Evolutionary conservation across 2,797 vertebrate genomes (phyloP).

Genomic region (Lacerta viridis): DNA sequence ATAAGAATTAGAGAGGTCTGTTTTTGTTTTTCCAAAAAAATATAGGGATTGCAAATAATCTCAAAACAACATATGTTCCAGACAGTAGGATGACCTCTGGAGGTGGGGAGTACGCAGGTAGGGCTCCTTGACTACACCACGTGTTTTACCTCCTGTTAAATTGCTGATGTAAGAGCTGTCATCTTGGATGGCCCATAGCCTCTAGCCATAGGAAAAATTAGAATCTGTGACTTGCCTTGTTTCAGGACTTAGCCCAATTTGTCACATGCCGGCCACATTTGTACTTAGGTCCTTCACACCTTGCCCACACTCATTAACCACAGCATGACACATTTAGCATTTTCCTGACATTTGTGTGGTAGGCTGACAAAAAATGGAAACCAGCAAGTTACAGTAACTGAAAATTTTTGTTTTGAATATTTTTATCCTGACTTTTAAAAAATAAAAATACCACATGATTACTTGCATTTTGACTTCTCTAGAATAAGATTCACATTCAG

Average conservation of each 20-base stretch:
- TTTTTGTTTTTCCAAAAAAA: background rate
- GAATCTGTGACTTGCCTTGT: background rate
- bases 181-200: background rate
- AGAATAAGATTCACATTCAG: too few species aligned
- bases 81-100: background rate
- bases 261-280: background rate
- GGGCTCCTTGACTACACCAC: background rate
- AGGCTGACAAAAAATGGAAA: background rate
- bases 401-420: too few species aligned
- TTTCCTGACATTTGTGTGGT: background rate
- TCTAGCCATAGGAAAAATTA: background rate
- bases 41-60: background rate
- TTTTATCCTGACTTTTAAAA: background rate
- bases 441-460: background rate
- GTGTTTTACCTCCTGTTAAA: background rate
- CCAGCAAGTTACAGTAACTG: background rate
- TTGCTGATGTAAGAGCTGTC: background rate
- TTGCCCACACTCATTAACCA: background rate
- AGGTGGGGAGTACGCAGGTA: background rate
- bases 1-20: too few species aligned
- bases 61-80: background rate
- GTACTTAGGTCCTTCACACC: background rate
- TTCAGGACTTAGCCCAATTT: background rate
- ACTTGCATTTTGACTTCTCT: background rate
- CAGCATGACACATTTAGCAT: background rate